Base-by-base conservation (phyloP, 2,113 vertebrate genomes). In the Eclectus roratus region DNA sequence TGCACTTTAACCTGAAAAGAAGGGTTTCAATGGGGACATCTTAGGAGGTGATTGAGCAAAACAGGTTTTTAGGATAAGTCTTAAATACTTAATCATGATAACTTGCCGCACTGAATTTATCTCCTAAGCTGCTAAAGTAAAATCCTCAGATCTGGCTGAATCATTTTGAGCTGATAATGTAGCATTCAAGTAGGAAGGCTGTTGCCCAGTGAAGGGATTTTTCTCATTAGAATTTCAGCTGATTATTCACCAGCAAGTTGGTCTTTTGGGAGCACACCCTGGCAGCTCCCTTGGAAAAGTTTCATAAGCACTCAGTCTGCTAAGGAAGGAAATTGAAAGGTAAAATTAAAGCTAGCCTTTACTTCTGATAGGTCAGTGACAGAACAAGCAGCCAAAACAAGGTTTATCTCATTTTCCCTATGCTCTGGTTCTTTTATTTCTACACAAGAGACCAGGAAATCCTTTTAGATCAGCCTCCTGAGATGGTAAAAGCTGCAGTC, bases 111-210 rank as follows among this genome's bases (percentile, higher is more conserved):
- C 46, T 68, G 91, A 90, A 93, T 85, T 95, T 94, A 94, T 96
- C 92, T 94, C 81, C 91, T 96, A 94, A 96, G 94, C 89, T 89
- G 71, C 89, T 91, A 52, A 91, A 90, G 83, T 82, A 94, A 92
- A 79, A 88, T 89, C 95, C 94, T 84, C 84, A 94, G 92, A 97
- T 93, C 68, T 71, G 74, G 49, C 73, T 88, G 94, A 95, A 85
- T 95, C 92, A 95, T 91, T 96, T 65, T 52, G 64, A 88, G 94
- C 64, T 83, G 93, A 96, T 95, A 95, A 92, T 63, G 83, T 56
- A 80, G 76, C 63, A 37, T 65, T 93, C 15, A 21, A 94, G 90
- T 4, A 35, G 85, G 69, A 85, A 92, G 73, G 80, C 82, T 88
- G 86, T n/a, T 94, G 87, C 89, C 88, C 89, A 89, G 68, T 82